Conservation (phyloP, 1,140 invertebrate species). For the Drosophila bocki region DNA sequence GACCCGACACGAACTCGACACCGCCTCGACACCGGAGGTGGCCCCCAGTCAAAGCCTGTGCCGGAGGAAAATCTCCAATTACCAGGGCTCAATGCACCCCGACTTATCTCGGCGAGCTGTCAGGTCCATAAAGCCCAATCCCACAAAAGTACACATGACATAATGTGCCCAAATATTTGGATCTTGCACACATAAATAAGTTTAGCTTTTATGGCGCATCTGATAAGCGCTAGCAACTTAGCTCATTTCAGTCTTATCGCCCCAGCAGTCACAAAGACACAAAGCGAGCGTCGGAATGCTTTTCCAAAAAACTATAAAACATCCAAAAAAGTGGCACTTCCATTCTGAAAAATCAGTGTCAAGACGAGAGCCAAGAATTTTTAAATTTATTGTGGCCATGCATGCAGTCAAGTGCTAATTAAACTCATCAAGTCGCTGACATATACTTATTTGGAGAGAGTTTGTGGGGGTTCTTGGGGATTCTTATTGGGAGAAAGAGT, state of each 20-base stretch:
- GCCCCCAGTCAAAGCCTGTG: conserved; percentile 8
- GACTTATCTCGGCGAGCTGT: conserved; percentile 31
- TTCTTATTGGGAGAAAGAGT: conserved; percentile 9
- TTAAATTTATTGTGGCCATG: conserved; percentile 38
- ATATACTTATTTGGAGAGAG: conserved; percentile 15
- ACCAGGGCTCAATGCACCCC: conserved; percentile 45
- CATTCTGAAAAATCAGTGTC: conserved; percentile 34
- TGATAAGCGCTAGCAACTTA: conserved; percentile 52
- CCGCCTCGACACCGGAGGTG: conserved; percentile 9
- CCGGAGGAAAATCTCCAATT: conserved; percentile 45
- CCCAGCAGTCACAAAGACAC: conserved; percentile 24
- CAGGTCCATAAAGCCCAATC: conserved; percentile 1
- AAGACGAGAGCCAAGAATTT: conserved; percentile 43
- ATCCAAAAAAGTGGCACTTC: conserved; percentile 27
- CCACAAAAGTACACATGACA: conserved; percentile 37
- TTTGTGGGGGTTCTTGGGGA: conserved; percentile 1
- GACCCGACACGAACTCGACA: background rate
- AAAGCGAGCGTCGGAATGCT: conserved; percentile 7
- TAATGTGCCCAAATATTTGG: conserved; percentile 67
- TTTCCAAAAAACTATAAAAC: conserved; percentile 30
- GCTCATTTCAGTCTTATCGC: conserved; percentile 54
- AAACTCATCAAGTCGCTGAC: conserved; percentile 48
- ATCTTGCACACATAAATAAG: conserved; percentile 65
- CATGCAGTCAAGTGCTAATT: conserved; percentile 67
- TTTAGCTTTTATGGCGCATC: conserved; percentile 49